These are phyloP conservation scores for Neodiprion fabricii DNA, from an alignment of 1,140 invertebrate species.

Conservation along the genomic window DNA sequence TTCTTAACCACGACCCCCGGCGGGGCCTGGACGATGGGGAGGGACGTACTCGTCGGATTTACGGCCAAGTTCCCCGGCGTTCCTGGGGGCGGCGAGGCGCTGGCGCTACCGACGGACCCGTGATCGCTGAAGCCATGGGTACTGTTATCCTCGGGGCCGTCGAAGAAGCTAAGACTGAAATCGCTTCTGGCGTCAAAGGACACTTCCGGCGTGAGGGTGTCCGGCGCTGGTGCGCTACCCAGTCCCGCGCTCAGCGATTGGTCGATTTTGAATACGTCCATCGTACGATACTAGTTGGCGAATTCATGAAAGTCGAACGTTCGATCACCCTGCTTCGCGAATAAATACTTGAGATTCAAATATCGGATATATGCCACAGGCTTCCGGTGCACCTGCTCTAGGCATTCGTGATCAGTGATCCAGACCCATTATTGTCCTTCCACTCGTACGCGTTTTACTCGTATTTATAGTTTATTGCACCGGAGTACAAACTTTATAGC, in stretches of 20 bases:
- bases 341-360: neutral
- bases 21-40: slow-evolving; percentile 56
- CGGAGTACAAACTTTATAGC: too few relatives aligned
- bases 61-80: slow-evolving; percentile 49
- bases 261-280: slow-evolving; percentile 72
- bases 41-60: slow-evolving; percentile 41
- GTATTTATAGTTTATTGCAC: too few relatives aligned
- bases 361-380: neutral
- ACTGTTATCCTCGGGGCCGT: slow-evolving; percentile 71
- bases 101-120: slow-evolving; percentile 69
- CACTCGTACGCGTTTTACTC: neutral
- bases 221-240: slow-evolving; percentile 65
- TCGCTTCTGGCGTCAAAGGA: slow-evolving; percentile 77
- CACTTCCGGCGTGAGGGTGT: slow-evolving; percentile 71
- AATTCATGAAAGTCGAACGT: slow-evolving; percentile 8
- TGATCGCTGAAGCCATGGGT: slow-evolving; percentile 73
- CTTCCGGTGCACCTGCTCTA: neutral
- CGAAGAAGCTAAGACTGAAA: slow-evolving; percentile 81
- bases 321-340: neutral
- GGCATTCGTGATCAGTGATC: neutral
- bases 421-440: neutral
- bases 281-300: slow-evolving; percentile 42
- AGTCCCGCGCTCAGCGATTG: slow-evolving; percentile 66
- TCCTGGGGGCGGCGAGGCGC: slow-evolving; percentile 63
- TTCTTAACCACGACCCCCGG: slow-evolving; percentile 58